Percentiles rank a stretch among this genome's conserved stretches.
phyloP scores from a whole-genome alignment of 2,888 invertebrate genomes.

The Drosophila ochracea region DNA sequence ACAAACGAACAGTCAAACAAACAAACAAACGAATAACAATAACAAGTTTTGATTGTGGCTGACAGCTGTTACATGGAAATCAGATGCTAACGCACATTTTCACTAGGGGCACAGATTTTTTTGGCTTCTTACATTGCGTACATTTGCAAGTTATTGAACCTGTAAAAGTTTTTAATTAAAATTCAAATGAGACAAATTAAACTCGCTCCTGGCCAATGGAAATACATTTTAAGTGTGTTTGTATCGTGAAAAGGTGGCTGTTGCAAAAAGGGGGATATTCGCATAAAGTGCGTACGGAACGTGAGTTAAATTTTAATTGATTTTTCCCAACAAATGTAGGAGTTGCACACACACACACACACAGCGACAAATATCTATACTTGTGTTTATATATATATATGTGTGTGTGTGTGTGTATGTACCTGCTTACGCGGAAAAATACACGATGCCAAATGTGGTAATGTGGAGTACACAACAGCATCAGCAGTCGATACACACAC shows the following conservation, averaged over 20 bases:
- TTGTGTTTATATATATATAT: constrained; percentile 8
- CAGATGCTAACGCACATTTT: constrained; percentile 34
- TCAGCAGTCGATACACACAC: constrained; percentile 37
- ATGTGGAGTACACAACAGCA: constrained; percentile 63
- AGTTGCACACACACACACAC: constrained; percentile 26
- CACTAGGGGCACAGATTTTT: constrained; percentile 18
- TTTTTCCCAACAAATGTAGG: constrained; percentile 69
- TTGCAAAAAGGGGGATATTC: constrained; percentile 2
- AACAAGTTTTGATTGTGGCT: constrained; percentile 34
- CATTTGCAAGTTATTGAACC: constrained; percentile 72
- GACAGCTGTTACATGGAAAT: constrained; percentile 74
- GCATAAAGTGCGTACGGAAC: constrained; percentile 47
- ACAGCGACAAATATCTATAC: constrained; percentile 12
- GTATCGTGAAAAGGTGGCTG: background rate
- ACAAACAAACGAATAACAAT: constrained; percentile 17
- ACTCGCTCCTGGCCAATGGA: constrained; percentile 35
- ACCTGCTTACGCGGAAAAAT: constrained; percentile 59
- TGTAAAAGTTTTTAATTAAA: constrained; percentile 78
- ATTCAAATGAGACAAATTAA: constrained; percentile 75
- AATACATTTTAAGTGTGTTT: constrained; percentile 1
- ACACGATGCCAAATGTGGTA: constrained; percentile 66
- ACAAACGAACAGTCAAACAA: background rate
- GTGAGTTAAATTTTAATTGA: constrained; percentile 78
- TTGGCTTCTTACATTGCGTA: background rate
- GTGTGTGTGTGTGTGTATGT: constrained; percentile 31